Base-by-base conservation (phyloP, 2,888 invertebrate genomes). In the Agrochola macilenta region DNA sequence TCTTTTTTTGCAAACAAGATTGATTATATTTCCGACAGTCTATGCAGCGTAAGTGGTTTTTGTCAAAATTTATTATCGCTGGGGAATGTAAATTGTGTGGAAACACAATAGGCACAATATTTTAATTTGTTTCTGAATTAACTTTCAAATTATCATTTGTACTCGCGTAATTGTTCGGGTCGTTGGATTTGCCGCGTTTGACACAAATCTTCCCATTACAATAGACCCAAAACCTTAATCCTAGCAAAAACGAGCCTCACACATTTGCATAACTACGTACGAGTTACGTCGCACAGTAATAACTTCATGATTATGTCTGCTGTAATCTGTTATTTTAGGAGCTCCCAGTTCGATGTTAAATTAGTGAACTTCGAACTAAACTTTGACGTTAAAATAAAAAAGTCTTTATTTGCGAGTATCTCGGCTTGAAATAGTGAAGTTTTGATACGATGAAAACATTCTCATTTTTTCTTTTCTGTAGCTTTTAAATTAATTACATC, bases 141-240 rank as follows among this genome's bases (percentile, higher is more conserved):
- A 85, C 76, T 88, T 88, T 85, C 80, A 86, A 81, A 89, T 90
- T 89, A 84, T 84, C 86, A 85, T 88, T 89, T 84, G 77, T 82
- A 83, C 84, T 78, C 71, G 74, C 75, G 83, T 90, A 89, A 89
- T 89, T 85, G 84, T 84, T 86, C 82, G 90, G 91, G 91, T 91
- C 85, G 89, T 88, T 87, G 91, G 89, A 90, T 91, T 91, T 91
- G 87, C 89, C 87, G 88, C 90, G 91, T 91, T 91, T 89, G 89
- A 92, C 92, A 92, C 92, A 91, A 91, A 92, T 92, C 92, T 92
- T 89, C 89, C 90, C 91, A 91, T 92, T 92, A 92, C 91, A 91
- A 92, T 92, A 91, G 89, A 91, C 91, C 92, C 92, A 85, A 88
- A 89, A 87, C 89, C 91, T 88, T 92, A 91, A 92, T 91, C 92